These are phyloP conservation scores for Actinia tenebrosa DNA, from an alignment of 64 coral and sea anemone species.

Conservation along the genomic window DNA sequence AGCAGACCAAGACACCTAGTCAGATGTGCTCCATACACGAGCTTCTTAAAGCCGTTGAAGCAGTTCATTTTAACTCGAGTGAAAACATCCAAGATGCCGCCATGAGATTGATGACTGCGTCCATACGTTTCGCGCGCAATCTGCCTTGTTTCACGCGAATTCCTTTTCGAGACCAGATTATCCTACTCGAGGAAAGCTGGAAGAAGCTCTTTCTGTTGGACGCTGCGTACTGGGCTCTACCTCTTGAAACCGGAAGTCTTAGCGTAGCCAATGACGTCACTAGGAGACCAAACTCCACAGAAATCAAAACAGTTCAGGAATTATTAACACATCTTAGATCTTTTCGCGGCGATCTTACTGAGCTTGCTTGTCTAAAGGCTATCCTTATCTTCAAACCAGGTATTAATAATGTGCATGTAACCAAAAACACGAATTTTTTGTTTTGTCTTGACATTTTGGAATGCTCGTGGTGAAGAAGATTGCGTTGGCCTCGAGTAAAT, in stretches of 20 bases:
- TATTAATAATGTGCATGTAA: not conserved
- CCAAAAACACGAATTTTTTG: not conserved
- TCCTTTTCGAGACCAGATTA: constrained; percentile 91
- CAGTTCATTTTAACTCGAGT: constrained; percentile 48
- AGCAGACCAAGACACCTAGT: not conserved
- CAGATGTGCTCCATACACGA: constrained; percentile 39
- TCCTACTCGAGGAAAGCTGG: constrained; percentile 95
- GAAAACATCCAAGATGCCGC: constrained; percentile 67
- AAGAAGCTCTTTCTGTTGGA: constrained; percentile 85
- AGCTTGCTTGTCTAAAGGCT: constrained; percentile 83
- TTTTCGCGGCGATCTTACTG: constrained; percentile 63
- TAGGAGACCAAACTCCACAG: constrained; percentile 29
- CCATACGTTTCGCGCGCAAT: constrained; percentile 77
- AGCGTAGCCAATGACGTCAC: constrained; percentile 10
- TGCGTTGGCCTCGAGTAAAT: too few relatives aligned
- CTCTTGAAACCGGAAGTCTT: constrained; percentile 38
- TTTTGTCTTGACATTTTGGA: not conserved
- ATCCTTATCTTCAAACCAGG: constrained; percentile 89
- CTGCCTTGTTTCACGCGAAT: constrained; percentile 70
- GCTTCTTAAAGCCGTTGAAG: constrained; percentile 68
- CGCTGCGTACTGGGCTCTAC: constrained; percentile 75
- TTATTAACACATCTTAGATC: constrained; percentile 50
- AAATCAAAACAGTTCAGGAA: constrained; percentile 57
- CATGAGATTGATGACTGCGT: constrained; percentile 52
- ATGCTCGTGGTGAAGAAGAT: not conserved